Evolutionary conservation across 2,113 vertebrate species (phyloP), one percentile per base, ranked within the genome.

Genomic region (Hucho hucho): DNA sequence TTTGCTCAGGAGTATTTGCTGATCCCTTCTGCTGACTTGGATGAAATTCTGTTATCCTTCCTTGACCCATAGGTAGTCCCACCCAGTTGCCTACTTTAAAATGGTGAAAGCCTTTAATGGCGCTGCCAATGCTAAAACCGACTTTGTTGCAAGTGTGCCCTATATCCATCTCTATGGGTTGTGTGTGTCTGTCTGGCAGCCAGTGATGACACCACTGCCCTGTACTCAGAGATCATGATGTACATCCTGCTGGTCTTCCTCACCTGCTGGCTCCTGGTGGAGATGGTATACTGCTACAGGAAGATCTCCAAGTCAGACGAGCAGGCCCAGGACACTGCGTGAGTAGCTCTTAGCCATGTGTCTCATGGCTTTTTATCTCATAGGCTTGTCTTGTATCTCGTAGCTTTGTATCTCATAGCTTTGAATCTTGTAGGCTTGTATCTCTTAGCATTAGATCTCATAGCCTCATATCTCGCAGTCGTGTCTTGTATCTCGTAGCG

Each of bases 171-270:
- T 70, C 16, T 78, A 67, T 29, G 58, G 85, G 37, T 43, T 63
- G 73, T 64, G 61, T 76, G 18, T 68, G 37, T 78, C 24, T 56
- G 70, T 83, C 73, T 89, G 74, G 80, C 93, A 99, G 98, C 93
- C 67, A 94, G 87, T 78, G 79, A 86, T 66, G 95, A 98, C 84
- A 79, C 92, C 77, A 93, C 97, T 1, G 95, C 97, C 0, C 87
- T 97, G 82, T 95, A 98, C 91, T 98, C 98, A 0, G 94, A 98
- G 90, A 96, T 99, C 77, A 98, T 97, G 96, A 99, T 99, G 98
- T 99, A 99, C 43, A 94, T 98, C 79, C 92, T 99, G 69, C 94
- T 99, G 87, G 96, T 98, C 76, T 98, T 95, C 89, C 95, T 99
- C 83, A 99, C 98, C 49, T 86, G 95, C 75, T 99, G 98, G 98